Percentiles rank a stretch among this genome's conserved stretches.
phyloP scores from a whole-genome alignment of 2,113 vertebrate genomes.

The Pterocles burchelli region DNA sequence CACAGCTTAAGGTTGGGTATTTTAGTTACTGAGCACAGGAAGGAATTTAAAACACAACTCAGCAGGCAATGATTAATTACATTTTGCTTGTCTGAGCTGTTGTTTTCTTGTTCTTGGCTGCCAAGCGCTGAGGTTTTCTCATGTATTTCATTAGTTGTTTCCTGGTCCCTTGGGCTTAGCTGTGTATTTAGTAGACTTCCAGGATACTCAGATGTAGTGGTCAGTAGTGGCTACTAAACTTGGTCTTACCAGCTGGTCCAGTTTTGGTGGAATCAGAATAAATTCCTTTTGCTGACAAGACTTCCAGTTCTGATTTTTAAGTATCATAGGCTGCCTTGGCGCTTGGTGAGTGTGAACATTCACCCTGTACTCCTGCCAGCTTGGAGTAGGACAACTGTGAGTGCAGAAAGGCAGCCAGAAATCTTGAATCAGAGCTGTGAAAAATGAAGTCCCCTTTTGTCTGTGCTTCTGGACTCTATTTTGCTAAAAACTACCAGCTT shows the following conservation, averaged over 20 bases:
- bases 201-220: neutral
- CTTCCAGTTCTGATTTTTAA: neutral
- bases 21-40: neutral
- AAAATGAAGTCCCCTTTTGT: neutral
- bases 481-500: neutral
- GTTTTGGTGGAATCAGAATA: neutral
- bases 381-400: neutral
- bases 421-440: neutral
- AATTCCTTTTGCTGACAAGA: neutral
- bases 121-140: neutral
- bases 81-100: conserved; percentile 21
- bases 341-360: neutral
- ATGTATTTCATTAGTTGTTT: neutral
- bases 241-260: neutral
- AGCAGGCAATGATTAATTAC: conserved; percentile 19
- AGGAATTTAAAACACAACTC: neutral
- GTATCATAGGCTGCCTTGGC: neutral
- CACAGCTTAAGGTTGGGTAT: neutral
- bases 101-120: neutral
- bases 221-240: neutral
- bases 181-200: neutral
- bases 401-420: neutral
- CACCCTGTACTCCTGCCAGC: neutral
- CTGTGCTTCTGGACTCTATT: neutral
- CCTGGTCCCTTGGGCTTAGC: neutral